Evolutionary conservation across 2,888 invertebrate species (phyloP).

Genomic region (Stenolophus ochropezus): DNA sequence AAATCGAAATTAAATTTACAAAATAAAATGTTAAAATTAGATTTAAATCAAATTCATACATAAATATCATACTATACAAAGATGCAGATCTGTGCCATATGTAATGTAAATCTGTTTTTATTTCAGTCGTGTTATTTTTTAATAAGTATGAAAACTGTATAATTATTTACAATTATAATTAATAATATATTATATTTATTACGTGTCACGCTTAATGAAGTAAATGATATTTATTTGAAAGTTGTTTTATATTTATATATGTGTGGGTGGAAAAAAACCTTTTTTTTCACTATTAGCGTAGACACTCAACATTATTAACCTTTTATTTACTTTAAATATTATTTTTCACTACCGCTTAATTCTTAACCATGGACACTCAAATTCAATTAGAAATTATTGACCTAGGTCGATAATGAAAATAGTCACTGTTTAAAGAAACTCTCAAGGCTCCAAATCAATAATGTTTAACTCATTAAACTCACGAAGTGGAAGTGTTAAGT

Average conservation of each 20-base stretch:
- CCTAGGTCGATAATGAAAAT: too few relatives aligned
- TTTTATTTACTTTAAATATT: too few relatives aligned
- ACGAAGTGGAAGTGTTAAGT: too few relatives aligned
- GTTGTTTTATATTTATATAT: not conserved
- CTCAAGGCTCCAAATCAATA: too few relatives aligned
- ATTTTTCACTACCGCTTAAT: too few relatives aligned
- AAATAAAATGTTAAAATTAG: slow-evolving; percentile 36
- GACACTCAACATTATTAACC: too few relatives aligned
- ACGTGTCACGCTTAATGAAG: slow-evolving; percentile 52
- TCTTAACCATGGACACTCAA: too few relatives aligned
- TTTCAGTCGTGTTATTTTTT: slow-evolving; percentile 49
- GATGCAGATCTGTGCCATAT: slow-evolving; percentile 57
- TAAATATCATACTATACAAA: slow-evolving; percentile 33
- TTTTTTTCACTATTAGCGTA: too few relatives aligned
- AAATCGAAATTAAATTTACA: slow-evolving; percentile 6
- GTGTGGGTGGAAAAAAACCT: too few relatives aligned
- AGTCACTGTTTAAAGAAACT: too few relatives aligned
- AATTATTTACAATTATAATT: slow-evolving; percentile 53
- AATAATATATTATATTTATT: slow-evolving; percentile 57
- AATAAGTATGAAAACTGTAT: slow-evolving; percentile 48
- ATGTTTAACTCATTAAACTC: too few relatives aligned
- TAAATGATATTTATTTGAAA: slow-evolving; percentile 53
- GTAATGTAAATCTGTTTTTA: slow-evolving; percentile 55
- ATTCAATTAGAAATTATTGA: too few relatives aligned
- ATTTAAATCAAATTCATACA: slow-evolving; percentile 38